Evolutionary conservation across 2,888 invertebrate species (phyloP), one percentile per base, ranked within the genome.

Genomic region (Yponomeuta malinellus): DNA sequence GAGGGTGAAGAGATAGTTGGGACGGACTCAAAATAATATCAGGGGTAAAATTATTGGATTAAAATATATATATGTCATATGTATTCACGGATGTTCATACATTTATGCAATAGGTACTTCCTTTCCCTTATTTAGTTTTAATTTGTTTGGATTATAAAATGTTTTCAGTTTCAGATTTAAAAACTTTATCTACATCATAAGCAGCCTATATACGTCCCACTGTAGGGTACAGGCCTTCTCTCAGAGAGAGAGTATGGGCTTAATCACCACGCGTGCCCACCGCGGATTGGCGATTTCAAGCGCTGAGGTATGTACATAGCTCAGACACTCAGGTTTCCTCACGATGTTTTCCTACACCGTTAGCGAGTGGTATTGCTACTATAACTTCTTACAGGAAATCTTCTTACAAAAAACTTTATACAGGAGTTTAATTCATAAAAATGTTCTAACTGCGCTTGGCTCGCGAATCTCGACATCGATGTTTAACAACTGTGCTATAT

Each of bases 1-100:
- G 83, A 76, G 78, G 78, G 81, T 81, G 80, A 74, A 70, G 63
- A 37, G 66, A 70, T 68, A 65, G 68, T 64, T 52, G 71, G 23
- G 70, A 64, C 64, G 59, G 82, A 82, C 81, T 81, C 88, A 84
- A 85, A 87, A 90, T 89, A 89, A 68, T 68, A 86, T 85, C 84
- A 59, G 86, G 80, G n/a, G 68, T 81, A 84, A 43, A 85, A 88
- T 90, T 89, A 90, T 90, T 89, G 63, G 69, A 65, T 70, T 70
- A 70, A 70, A 65, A 65, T 65, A 64, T 48, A 65, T 65, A 65
- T 65, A 70, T 70, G 70, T 70, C 48, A 65, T 69, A 59, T 59
- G 37, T 68, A 48, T 59, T 59, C 52, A 59, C 52, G 15, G 52
- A 59, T 12, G 52, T 1, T 59, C 52, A 59, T 59, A 59, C 52